phyloP scores from a whole-genome alignment of 2,888 invertebrate species.

The Cordilura impudica region DNA sequence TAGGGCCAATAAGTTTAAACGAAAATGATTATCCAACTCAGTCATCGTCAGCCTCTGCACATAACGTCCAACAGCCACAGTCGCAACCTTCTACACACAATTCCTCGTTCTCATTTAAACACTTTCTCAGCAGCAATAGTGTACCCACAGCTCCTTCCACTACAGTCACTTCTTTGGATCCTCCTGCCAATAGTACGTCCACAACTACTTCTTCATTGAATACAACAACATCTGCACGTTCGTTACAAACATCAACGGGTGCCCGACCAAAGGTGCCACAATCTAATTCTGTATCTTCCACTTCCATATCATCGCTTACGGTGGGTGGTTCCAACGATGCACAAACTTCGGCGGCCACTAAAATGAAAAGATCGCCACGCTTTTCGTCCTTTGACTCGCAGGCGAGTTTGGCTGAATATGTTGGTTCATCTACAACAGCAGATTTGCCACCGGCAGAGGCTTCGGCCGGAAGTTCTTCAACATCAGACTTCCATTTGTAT shows the following conservation, averaged over 20 bases:
- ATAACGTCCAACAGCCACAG: constrained; percentile 44
- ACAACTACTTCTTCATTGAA: constrained; percentile 47
- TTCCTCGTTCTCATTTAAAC: constrained; percentile 89
- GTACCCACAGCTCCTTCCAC: constrained; percentile 71
- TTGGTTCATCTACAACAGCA: constrained; percentile 64
- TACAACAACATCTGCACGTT: constrained; percentile 44
- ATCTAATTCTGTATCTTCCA: constrained; percentile 71
- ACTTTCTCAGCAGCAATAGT: constrained; percentile 85
- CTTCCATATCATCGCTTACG: constrained; percentile 66
- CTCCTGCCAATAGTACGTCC: constrained; percentile 57
- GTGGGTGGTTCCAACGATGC: constrained; percentile 63
- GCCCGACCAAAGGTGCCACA: constrained; percentile 86
- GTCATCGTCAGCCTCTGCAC: constrained; percentile 4
- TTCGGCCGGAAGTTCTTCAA: constrained; percentile 6
- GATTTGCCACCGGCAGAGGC: constrained; percentile 28
- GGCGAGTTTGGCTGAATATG: constrained; percentile 77
- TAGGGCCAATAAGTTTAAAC: constrained; percentile 29
- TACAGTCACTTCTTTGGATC: constrained; percentile 66
- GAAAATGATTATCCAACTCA: constrained; percentile 31
- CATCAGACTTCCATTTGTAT: constrained; percentile 52
- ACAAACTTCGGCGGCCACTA: constrained; percentile 66
- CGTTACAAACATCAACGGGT: constrained; percentile 80
- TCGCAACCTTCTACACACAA: constrained; percentile 79
- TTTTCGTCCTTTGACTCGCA: constrained; percentile 78
- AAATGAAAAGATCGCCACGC: constrained; percentile 78